Evolutionary conservation across 2,113 vertebrate genomes (phyloP).

Genomic region (Oncorhynchus clarkii): DNA sequence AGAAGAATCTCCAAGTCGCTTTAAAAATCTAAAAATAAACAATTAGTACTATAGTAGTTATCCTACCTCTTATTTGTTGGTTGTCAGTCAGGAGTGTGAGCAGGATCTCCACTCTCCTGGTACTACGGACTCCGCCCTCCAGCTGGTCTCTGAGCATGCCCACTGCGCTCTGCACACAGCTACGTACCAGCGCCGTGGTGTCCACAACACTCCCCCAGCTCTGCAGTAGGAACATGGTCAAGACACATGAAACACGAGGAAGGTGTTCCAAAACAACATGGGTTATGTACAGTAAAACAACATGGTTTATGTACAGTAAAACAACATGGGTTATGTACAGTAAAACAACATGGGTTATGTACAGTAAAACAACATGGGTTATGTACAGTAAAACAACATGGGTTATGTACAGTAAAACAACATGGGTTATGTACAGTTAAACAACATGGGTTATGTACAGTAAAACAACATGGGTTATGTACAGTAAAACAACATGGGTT

Average conservation of each 20-base stretch:
- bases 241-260: not conserved
- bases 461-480: too few relatives aligned
- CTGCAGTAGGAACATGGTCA: constrained; percentile 29
- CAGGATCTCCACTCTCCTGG: constrained; percentile 81
- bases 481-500: not conserved
- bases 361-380: too few relatives aligned
- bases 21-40: too few relatives aligned
- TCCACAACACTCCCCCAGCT: constrained; percentile 71
- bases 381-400: too few relatives aligned
- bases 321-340: too few relatives aligned
- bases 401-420: too few relatives aligned
- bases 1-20: too few relatives aligned
- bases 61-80: constrained; percentile 67
- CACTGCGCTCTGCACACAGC: constrained; percentile 89
- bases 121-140: constrained; percentile 68
- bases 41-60: not conserved
- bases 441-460: too few relatives aligned
- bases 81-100: constrained; percentile 77
- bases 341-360: not conserved
- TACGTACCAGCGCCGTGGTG: constrained; percentile 82
- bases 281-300: too few relatives aligned
- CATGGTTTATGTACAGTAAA: too few relatives aligned
- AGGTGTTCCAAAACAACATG: constrained; percentile 1
- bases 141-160: constrained; percentile 83
- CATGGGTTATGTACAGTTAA: too few relatives aligned